Base-by-base conservation (phyloP, 92 coral and sea anemone species). In the Pocillopora meandrina region DNA sequence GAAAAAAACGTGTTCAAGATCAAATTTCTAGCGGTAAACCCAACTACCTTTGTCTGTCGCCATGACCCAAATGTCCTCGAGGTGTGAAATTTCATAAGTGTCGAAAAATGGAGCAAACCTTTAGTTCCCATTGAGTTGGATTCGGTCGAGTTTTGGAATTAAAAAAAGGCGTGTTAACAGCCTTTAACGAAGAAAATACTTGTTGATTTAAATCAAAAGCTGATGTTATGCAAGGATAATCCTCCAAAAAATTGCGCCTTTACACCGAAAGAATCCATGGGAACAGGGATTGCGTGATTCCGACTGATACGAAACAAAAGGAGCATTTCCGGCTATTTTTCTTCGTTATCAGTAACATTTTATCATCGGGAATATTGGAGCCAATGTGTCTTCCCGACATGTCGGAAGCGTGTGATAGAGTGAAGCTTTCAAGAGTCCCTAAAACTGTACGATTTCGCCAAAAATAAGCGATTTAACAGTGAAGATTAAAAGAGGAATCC, bases 261-360 rank as follows among this genome's bases (percentile, higher is more conserved):
- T 68, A 23, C 52, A 15, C 9, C 11, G 72, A 34, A 69, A 35
- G 56, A 68, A 2, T 31, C 64, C 35, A 17, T 58, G 74, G 19
- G 49, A 26, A 65, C 65, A 72, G 16, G 52, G 86, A 19, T 89
- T 89, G 92, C 92, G 90, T 89, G 92, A 85, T 85, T 67, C 71
- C 84, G 72, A 36, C 76, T 68, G 62, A 59, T 59, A 12, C 14
- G 62, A 59, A 34, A 69, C 56, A 33, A 64, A 65, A 71, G 74
- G 60, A 62, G 84, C 55, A 75, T 68, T 89, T 89, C 89, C 92
- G 83, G 92, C 52, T 71, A 71, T 78, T 68, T 21, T 69, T 49
- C 34, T 64, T 26, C 31, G 89, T 89, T 89, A 89, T 89, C 92
- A 85, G 81, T 26, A 75, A 75, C 56, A 74, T 65, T 85, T 69